Percentiles rank a stretch among this genome's conserved stretches.
Conservation (phyloP, 2,113 vertebrate species). For the Pipra filicauda region DNA sequence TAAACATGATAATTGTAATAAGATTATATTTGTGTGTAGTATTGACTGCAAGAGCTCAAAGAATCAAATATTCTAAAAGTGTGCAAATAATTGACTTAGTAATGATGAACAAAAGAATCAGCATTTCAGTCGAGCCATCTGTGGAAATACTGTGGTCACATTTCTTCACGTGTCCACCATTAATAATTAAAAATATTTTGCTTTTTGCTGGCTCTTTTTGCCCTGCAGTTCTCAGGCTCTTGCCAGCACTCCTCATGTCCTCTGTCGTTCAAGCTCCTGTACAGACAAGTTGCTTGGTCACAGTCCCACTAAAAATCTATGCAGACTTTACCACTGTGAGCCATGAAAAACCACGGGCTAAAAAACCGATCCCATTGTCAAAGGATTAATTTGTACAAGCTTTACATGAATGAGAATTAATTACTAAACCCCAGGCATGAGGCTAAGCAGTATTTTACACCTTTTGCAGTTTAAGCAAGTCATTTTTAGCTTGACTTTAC, state of each 20-base stretch:
- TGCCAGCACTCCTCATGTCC: background rate
- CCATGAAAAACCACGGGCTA: background rate
- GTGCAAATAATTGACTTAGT: background rate
- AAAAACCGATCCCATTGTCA: background rate
- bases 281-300: background rate
- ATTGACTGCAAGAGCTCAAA: background rate
- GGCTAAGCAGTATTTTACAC: background rate
- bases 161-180: background rate
- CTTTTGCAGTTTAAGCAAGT: background rate
- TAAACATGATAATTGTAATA: background rate
- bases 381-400: background rate
- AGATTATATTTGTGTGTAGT: background rate
- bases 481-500: background rate
- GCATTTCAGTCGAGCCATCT: background rate
- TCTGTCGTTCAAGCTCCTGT: background rate
- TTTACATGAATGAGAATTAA: background rate
- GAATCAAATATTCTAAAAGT: background rate
- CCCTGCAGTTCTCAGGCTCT: background rate
- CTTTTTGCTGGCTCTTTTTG: background rate
- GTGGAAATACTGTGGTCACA: background rate
- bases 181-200: background rate
- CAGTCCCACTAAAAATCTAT: background rate
- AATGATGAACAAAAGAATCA: background rate
- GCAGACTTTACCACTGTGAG: background rate
- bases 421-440: background rate